phyloP scores from a whole-genome alignment of 2,888 invertebrate species.

The Corbicula japonica region DNA sequence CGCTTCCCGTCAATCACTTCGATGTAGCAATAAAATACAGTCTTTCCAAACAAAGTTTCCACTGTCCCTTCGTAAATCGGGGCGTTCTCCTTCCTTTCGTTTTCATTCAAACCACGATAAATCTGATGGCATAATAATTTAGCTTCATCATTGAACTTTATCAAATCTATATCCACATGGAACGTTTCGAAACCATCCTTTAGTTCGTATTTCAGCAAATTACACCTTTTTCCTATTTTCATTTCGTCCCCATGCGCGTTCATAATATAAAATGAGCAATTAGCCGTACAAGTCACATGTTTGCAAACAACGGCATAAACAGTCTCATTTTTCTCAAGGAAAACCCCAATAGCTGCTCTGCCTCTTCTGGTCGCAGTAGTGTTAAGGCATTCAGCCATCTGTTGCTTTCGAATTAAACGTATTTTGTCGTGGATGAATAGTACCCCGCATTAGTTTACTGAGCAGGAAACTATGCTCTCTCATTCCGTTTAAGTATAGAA shows the following conservation, averaged over 20 bases:
- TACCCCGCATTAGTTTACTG: too few relatives aligned
- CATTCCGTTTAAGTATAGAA: too few relatives aligned
- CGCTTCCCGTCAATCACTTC: not conserved
- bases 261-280: not conserved
- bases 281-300: not conserved
- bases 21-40: not conserved
- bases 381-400: not conserved
- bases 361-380: not conserved
- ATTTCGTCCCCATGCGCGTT: not conserved
- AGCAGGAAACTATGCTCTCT: too few relatives aligned
- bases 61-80: not conserved
- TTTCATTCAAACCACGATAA: not conserved
- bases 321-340: not conserved
- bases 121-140: not conserved
- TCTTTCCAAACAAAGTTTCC: too few relatives aligned
- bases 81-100: not conserved
- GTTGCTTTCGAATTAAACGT: not conserved
- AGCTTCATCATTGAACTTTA: not conserved
- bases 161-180: not conserved
- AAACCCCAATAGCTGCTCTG: not conserved
- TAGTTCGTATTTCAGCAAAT: too few relatives aligned
- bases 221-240: not conserved
- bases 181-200: too few relatives aligned
- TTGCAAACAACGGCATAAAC: constrained; percentile 6
- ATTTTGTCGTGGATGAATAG: not conserved